Percentiles rank a stretch among this genome's conserved stretches.
phyloP scores from a whole-genome alignment of 1,140 invertebrate genomes.

The Drosophila oshimai region DNA sequence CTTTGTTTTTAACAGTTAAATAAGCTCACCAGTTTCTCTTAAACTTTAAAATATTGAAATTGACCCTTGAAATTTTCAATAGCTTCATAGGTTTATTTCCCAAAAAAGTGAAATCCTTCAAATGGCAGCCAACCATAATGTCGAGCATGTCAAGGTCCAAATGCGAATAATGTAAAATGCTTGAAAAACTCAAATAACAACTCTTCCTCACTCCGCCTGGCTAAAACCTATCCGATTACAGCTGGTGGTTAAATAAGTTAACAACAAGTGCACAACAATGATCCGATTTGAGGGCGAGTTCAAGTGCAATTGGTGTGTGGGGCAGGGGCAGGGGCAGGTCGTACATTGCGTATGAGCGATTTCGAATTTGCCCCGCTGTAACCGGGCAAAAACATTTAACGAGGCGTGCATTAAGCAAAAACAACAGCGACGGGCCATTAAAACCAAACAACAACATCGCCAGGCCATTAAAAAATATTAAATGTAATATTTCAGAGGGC shows the following conservation, averaged over 20 bases:
- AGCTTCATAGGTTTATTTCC: not conserved
- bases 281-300: conserved; percentile 38
- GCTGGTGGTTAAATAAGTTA: conserved; percentile 48
- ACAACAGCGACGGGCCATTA: conserved; percentile 26
- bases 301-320: conserved; percentile 54
- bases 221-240: conserved; percentile 5
- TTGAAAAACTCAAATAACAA: conserved; percentile 29
- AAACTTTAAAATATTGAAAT: too few relatives aligned
- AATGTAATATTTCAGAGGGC: conserved; percentile 70
- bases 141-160: conserved; percentile 62
- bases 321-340: conserved; percentile 46
- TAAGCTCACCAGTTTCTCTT: too few relatives aligned
- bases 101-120: conserved; percentile 24
- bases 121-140: conserved; percentile 13
- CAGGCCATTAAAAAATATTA: conserved; percentile 70
- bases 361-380: conserved; percentile 40
- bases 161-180: conserved; percentile 68
- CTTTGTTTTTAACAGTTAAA: too few relatives aligned
- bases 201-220: not conserved
- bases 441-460: conserved; percentile 35
- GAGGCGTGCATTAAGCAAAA: conserved; percentile 71
- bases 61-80: not conserved
- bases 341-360: conserved; percentile 76
- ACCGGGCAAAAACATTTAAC: conserved; percentile 67
- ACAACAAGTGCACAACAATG: conserved; percentile 65